These are phyloP conservation scores for Columba guinea DNA, from an alignment of 2,797 vertebrate genomes.

Conservation along the genomic window DNA sequence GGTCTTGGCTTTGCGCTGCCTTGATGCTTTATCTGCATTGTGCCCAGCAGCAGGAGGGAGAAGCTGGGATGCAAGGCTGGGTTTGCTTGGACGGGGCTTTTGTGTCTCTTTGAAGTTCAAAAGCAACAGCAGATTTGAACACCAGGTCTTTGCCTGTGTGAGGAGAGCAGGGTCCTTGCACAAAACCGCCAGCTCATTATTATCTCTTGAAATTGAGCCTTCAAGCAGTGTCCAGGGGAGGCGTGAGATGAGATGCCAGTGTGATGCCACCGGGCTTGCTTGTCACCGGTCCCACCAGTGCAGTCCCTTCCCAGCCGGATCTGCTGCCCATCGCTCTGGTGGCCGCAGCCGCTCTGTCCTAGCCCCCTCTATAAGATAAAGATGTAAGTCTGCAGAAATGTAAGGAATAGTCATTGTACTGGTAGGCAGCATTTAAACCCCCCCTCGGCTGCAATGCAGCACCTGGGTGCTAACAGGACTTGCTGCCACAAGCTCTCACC, in stretches of 20 bases:
- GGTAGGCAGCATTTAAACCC: accelerated
- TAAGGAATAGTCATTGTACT: accelerated
- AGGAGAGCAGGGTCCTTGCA: not conserved
- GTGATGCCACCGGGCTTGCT: not conserved
- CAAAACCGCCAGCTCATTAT: not conserved
- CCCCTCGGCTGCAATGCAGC: accelerated
- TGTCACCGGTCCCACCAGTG: not conserved
- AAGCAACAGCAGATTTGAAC: not conserved
- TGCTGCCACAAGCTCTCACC: not conserved
- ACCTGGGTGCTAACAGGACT: not conserved
- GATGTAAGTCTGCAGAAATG: accelerated
- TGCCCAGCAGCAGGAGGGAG: not conserved
- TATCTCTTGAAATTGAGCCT: not conserved
- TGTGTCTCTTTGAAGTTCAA: not conserved
- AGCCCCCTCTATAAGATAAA: not conserved
- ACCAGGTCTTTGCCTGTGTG: not conserved
- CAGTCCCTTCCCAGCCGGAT: not conserved
- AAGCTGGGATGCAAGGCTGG: not conserved
- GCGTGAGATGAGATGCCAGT: not conserved
- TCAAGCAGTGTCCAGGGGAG: not conserved
- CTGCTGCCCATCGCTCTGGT: accelerated
- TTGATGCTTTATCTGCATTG: not conserved
- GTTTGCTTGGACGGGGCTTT: not conserved
- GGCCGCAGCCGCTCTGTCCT: not conserved
- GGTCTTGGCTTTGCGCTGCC: not conserved